A percentile compares a stretch with the other conserved stretches of the same genome.
These are phyloP conservation scores for Toxostoma redivivum DNA, from an alignment of 2,113 vertebrate species.

Conservation along the genomic window DNA sequence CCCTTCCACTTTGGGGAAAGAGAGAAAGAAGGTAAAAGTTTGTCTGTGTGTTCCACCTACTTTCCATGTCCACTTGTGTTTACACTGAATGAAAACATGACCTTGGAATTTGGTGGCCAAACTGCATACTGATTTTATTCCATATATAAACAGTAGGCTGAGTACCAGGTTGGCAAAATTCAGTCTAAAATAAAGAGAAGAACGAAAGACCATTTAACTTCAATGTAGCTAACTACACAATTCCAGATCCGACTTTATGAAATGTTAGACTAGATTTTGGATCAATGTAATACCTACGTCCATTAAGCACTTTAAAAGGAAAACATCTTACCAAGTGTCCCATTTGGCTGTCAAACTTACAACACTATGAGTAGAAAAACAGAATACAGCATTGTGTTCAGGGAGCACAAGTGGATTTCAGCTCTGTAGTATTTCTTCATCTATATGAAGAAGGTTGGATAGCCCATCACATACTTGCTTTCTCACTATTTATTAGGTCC, in stretches of 20 bases:
- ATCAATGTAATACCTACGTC: constrained; percentile 71
- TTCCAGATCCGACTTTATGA: constrained; percentile 45
- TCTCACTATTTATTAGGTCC: constrained; percentile 49
- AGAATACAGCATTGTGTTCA: constrained; percentile 38
- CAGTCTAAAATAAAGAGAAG: constrained; percentile 12
- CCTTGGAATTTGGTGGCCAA: neutral
- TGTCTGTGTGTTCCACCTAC: neutral
- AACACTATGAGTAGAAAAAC: constrained; percentile 59
- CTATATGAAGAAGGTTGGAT: constrained; percentile 46
- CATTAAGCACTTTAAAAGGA: constrained; percentile 74
- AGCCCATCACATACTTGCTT: constrained; percentile 35
- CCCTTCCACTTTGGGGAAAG: neutral
- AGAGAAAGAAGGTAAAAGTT: neutral
- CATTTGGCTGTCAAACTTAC: constrained; percentile 79
- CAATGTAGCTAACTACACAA: constrained; percentile 36
- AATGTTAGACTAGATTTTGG: constrained; percentile 64
- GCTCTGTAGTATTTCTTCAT: constrained; percentile 61
- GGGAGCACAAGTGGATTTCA: constrained; percentile 59
- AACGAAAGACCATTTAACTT: constrained; percentile 30
- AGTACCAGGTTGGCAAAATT: neutral
- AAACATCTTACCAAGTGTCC: constrained; percentile 74
- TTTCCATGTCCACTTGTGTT: neutral
- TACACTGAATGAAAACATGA: neutral
- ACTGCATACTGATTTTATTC: neutral
- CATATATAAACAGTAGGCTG: neutral